Conservation (phyloP, 2,113 vertebrate species). For the Percopsis transmontana region DNA sequence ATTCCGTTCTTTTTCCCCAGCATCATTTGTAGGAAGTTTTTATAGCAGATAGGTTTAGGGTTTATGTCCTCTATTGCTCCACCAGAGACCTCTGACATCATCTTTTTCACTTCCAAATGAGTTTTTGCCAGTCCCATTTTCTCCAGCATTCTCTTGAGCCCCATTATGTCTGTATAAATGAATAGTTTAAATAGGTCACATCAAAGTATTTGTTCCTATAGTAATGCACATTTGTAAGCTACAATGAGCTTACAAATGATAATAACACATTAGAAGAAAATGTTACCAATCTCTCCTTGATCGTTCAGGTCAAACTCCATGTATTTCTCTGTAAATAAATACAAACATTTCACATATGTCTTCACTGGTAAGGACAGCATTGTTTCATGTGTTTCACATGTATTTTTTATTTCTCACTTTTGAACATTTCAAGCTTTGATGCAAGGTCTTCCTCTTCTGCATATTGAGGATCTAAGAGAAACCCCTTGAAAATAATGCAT, state of each 20-base stretch:
- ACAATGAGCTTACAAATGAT: background rate
- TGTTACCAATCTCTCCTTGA: conserved; percentile 84
- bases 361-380: background rate
- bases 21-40: conserved; percentile 85
- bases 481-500: conserved; percentile 63
- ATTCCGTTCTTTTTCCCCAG: conserved; percentile 83
- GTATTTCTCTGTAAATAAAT: conserved; percentile 80
- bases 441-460: conserved; percentile 78
- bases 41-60: conserved; percentile 69
- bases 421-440: conserved; percentile 80
- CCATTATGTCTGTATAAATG: conserved; percentile 80
- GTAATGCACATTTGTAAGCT: background rate
- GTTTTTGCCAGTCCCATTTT: conserved; percentile 84
- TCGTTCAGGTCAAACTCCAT: conserved; percentile 87
- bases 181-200: background rate
- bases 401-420: conserved; percentile 66
- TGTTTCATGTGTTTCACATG: background rate
- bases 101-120: conserved; percentile 85
- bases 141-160: conserved; percentile 85
- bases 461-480: conserved; percentile 80
- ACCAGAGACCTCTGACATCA: conserved; percentile 80
- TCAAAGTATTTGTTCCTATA: background rate
- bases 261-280: background rate
- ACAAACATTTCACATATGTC: background rate
- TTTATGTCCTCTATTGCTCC: conserved; percentile 66